phyloP scores from a whole-genome alignment of 2,113 vertebrate species.

The Opisthocomus hoazin region DNA sequence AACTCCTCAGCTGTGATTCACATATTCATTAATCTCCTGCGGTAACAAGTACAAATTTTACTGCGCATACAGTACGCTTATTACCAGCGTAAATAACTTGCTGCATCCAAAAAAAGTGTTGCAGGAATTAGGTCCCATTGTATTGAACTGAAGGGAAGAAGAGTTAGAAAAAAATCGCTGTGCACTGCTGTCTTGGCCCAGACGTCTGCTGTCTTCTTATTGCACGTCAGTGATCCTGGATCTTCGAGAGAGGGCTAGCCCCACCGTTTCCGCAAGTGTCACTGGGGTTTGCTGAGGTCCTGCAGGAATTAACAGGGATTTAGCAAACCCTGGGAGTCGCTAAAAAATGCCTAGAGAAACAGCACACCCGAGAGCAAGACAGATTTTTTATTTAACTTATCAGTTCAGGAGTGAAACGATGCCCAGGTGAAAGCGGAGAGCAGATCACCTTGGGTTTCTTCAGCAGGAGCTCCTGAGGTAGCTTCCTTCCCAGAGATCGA shows the following conservation, averaged over 20 bases:
- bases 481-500: fast-evolving
- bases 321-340: not conserved
- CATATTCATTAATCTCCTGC: constrained; percentile 61
- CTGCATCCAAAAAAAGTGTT: constrained; percentile 42
- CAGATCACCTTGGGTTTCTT: not conserved
- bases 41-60: constrained; percentile 49
- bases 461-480: not conserved
- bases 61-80: constrained; percentile 15
- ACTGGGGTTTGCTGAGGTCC: not conserved
- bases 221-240: not conserved
- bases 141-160: constrained; percentile 26
- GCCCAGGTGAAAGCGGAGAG: not conserved
- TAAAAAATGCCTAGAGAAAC: not conserved
- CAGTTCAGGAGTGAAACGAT: not conserved
- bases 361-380: not conserved
- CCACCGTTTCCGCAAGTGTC: not conserved
- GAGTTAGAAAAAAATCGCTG: not conserved
- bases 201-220: not conserved
- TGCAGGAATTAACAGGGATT: not conserved
- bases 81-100: constrained; percentile 39
- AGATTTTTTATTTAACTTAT: not conserved
- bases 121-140: constrained; percentile 56
- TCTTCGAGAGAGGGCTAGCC: not conserved
- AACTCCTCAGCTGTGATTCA: constrained; percentile 62
- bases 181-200: not conserved